Conservation (phyloP, 2,888 invertebrate genomes). For the Dichetophora obliterata region DNA sequence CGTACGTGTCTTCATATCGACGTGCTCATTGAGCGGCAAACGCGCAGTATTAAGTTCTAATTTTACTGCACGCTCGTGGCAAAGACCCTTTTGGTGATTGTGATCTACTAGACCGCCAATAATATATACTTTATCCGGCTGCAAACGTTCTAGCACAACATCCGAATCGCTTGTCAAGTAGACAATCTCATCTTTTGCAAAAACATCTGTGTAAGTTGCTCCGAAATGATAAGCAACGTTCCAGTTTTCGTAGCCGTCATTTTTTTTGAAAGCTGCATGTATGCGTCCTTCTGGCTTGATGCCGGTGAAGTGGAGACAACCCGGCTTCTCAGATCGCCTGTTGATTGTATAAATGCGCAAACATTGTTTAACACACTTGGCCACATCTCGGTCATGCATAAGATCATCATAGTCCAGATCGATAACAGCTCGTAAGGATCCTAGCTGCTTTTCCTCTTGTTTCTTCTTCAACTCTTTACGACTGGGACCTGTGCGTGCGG, state of each 20-base stretch:
- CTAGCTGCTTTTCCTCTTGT: slow-evolving; percentile 70
- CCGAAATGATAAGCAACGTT: slow-evolving; percentile 84
- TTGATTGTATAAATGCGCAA: slow-evolving; percentile 92
- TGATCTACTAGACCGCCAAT: slow-evolving; percentile 99
- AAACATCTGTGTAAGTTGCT: slow-evolving; percentile 77
- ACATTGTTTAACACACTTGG: slow-evolving; percentile 91
- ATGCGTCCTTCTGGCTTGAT: slow-evolving; percentile 78
- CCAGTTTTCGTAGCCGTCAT: slow-evolving; percentile 93
- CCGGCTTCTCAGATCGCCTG: slow-evolving; percentile 82
- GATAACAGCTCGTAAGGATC: slow-evolving; percentile 74
- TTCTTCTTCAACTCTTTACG: slow-evolving; percentile 80
- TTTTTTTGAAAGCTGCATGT: slow-evolving; percentile 80
- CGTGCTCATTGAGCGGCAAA: slow-evolving; percentile 89
- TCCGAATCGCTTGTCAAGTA: slow-evolving; percentile 96
- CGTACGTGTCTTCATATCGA: slow-evolving; percentile 92
- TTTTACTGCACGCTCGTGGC: slow-evolving; percentile 83
- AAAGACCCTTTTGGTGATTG: slow-evolving; percentile 94
- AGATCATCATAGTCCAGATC: slow-evolving; percentile 92
- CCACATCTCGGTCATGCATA: slow-evolving; percentile 91
- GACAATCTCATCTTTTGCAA: slow-evolving; percentile 83
- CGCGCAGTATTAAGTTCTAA: slow-evolving; percentile 85
- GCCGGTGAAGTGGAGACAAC: slow-evolving; percentile 87
- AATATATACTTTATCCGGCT: slow-evolving; percentile 86
- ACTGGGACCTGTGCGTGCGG: slow-evolving; percentile 77
- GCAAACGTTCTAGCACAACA: slow-evolving; percentile 81